Evolutionary conservation across 2,888 invertebrate species (phyloP).

Genomic region (Octodonta nipae): DNA sequence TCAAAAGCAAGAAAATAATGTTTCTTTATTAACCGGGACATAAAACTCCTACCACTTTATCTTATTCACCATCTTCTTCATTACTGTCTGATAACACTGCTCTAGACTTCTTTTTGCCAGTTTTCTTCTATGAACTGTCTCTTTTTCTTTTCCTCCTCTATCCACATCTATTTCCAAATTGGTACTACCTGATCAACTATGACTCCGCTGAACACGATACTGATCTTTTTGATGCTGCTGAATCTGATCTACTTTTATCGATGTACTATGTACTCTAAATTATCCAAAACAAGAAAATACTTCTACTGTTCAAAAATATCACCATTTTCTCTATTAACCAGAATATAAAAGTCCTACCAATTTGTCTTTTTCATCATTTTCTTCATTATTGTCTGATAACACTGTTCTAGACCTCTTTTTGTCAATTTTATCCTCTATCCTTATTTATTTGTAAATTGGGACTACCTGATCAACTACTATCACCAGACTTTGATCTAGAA

Average conservation of each 20-base stretch:
- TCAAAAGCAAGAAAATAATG: too few relatives aligned
- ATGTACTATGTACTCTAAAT: too few relatives aligned
- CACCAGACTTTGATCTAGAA: slow-evolving; percentile 14
- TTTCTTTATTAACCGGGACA: too few relatives aligned
- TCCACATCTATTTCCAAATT: slow-evolving; percentile 40
- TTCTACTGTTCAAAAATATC: too few relatives aligned
- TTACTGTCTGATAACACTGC: slow-evolving; percentile 59
- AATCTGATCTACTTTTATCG: slow-evolving; percentile 21
- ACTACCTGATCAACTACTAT: slow-evolving; percentile 30
- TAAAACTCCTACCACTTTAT: too few relatives aligned
- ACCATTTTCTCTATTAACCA: too few relatives aligned
- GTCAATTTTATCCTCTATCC: slow-evolving; percentile 26
- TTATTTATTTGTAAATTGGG: slow-evolving; percentile 41
- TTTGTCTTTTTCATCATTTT: slow-evolving; percentile 22
- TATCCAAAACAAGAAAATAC: too few relatives aligned
- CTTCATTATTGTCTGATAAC: slow-evolving; percentile 57
- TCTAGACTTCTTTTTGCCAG: slow-evolving; percentile 34
- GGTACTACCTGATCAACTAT: slow-evolving; percentile 34
- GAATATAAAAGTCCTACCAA: too few relatives aligned
- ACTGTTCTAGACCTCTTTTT: slow-evolving; percentile 41
- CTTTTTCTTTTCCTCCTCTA: slow-evolving; percentile 29
- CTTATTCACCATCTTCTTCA: slow-evolving; percentile 33
- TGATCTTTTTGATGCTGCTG: slow-evolving; percentile 13
- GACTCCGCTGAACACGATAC: slow-evolving; percentile 14
- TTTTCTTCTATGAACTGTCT: slow-evolving; percentile 25